These are phyloP conservation scores for Garrulus glandarius DNA, from an alignment of 2,797 vertebrate species.

Conservation along the genomic window DNA sequence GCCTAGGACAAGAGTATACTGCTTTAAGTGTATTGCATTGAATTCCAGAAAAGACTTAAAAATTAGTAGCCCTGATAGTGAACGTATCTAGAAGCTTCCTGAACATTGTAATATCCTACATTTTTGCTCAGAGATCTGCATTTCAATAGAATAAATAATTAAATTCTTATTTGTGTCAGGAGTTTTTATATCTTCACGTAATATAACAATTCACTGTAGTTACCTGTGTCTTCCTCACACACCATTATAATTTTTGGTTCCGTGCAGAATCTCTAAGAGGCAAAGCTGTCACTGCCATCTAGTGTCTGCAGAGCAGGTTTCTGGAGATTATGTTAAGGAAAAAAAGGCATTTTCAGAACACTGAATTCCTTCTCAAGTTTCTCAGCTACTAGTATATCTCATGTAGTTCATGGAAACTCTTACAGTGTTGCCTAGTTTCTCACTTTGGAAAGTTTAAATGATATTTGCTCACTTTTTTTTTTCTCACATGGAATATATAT, in stretches of 20 bases:
- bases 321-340: neutral
- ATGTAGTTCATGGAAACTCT: neutral
- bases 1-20: neutral
- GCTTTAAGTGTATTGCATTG: neutral
- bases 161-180: neutral
- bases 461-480: neutral
- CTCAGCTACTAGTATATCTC: neutral
- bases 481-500: neutral
- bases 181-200: neutral
- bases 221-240: neutral
- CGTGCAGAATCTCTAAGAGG: neutral
- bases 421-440: neutral
- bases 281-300: slow-evolving; percentile 41
- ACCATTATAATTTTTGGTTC: neutral
- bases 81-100: neutral
- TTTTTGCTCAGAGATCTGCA: neutral
- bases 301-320: neutral
- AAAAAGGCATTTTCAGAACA: accelerated
- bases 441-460: neutral
- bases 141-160: neutral
- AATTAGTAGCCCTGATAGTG: neutral
- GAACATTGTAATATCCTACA: neutral
- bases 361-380: neutral
- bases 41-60: neutral
- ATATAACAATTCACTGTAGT: neutral